phyloP scores from a whole-genome alignment of 2,888 invertebrate genomes.

The Amphipoea oculea region DNA sequence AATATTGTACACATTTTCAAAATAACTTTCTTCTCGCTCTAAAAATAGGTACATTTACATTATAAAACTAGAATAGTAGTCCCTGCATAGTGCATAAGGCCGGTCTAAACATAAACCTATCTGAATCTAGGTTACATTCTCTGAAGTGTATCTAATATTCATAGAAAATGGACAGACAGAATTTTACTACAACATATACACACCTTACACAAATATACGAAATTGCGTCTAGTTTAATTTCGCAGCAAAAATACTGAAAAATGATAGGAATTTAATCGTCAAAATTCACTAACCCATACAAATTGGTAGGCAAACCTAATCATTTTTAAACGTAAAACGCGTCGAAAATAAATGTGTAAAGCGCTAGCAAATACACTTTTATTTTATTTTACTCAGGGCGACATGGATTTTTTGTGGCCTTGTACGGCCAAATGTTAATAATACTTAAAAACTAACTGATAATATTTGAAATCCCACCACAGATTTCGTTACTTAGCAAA shows the following conservation, averaged over 20 bases:
- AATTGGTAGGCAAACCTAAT: not conserved
- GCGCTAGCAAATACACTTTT: too few species aligned
- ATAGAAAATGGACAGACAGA: slow-evolving; percentile 34
- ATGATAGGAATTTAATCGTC: not conserved
- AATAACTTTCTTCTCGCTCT: not conserved
- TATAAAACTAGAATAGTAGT: slow-evolving; percentile 31
- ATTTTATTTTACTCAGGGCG: not conserved
- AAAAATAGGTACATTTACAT: slow-evolving; percentile 28
- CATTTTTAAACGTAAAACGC: too few species aligned
- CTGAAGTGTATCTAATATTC: slow-evolving; percentile 54
- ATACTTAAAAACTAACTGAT: too few species aligned
- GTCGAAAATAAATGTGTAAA: not conserved
- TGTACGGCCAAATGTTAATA: too few species aligned
- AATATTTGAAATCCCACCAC: too few species aligned
- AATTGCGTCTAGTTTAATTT: not conserved
- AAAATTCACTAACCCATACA: too few species aligned
- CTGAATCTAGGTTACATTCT: slow-evolving; percentile 57
- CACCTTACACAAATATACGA: not conserved
- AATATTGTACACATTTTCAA: not conserved
- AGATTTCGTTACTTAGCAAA: too few species aligned
- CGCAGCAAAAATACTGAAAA: too few species aligned
- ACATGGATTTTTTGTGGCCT: too few species aligned
- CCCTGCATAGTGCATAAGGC: slow-evolving; percentile 25
- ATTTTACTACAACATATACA: slow-evolving; percentile 5
- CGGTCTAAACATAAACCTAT: slow-evolving; percentile 57